Conservation (phyloP, 2,888 invertebrate genomes). For the Pollenia amentaria region DNA sequence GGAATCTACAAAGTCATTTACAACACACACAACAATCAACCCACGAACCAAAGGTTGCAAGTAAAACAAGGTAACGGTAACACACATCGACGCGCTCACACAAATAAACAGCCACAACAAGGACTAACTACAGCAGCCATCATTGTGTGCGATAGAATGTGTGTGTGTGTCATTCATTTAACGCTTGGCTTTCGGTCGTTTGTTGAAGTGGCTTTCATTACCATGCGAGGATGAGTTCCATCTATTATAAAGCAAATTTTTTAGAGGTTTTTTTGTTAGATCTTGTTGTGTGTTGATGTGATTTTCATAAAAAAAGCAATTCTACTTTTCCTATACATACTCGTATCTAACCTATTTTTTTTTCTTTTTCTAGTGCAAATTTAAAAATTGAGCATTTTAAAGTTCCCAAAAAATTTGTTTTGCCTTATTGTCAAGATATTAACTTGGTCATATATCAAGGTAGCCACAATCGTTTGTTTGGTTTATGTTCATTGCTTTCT, state of each 20-base stretch:
- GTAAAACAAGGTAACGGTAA: conserved; percentile 45
- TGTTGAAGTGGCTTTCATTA: conserved; percentile 65
- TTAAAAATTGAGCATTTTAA: conserved; percentile 33
- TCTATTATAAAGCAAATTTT: neutral
- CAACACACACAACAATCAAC: conserved; percentile 40
- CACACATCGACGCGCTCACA: neutral
- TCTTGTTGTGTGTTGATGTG: neutral
- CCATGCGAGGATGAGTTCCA: conserved; percentile 19
- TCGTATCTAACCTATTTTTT: neutral
- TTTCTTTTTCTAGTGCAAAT: neutral
- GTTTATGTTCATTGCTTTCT: conserved; percentile 23
- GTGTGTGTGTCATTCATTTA: conserved; percentile 58
- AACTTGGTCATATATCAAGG: conserved; percentile 49
- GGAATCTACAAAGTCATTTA: conserved; percentile 39
- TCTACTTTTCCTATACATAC: neutral
- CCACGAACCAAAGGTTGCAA: conserved; percentile 21
- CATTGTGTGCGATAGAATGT: neutral
- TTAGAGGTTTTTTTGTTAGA: neutral
- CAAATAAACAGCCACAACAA: conserved; percentile 27
- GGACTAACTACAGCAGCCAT: conserved; percentile 34
- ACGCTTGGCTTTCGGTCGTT: conserved; percentile 63
- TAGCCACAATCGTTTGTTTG: conserved; percentile 49
- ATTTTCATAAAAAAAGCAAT: no score
- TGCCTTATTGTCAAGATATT: conserved; percentile 17
- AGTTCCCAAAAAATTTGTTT: conserved; percentile 55